Evolutionary conservation across 2,888 invertebrate genomes (phyloP), one percentile per base, ranked within the genome.

Genomic region (Rhaphigaster nebulosa): DNA sequence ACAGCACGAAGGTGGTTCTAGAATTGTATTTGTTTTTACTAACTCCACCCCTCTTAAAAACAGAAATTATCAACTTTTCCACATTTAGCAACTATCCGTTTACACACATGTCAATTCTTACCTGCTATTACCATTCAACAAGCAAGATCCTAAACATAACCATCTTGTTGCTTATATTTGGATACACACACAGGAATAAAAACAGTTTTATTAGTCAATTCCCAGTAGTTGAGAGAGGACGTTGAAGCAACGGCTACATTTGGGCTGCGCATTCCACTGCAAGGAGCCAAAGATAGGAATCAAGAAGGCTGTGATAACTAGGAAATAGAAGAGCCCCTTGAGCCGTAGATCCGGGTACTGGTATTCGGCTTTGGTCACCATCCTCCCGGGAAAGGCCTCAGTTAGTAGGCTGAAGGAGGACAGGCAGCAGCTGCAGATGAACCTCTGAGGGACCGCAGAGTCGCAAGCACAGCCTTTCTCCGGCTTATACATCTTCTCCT

Each of bases 181-280:
- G 65, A 29, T 34, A 65, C 1, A 26, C 65, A 65, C n/a, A 76
- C 84, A 45, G n/a, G 50, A 84, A 45, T 8, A 45, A 50, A 50
- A 84, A 84, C n/a, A 45, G 45, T 45, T 84, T 84, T 84, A 84
- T 84, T 84, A 84, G 1, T 84, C 84, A 45, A 50, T 45, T 84
- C 84, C 45, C 45, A 41, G 50, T 45, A 84, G 20, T 45, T 84
- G 45, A 84, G 45, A 1, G 12, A 84, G 0, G 8, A 80, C 10
- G 41, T 80, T 41, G 41, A 23, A 80, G 41, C 80, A 38, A 23
- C 80, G 38, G 45, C 45, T n/a, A 84, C 84, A 50, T 45, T 84
- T 84, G 18, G 84, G 45, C 84, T 41, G 45, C 12, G n/a, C 20
- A 1, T 84, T 84, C 84, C 84, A 84, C 18, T 50, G 41, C 84